A percentile compares a stretch with the other conserved stretches of the same genome.
Evolutionary conservation across 2,888 invertebrate species (phyloP).

Genomic region (Dastarcus helophoroides): DNA sequence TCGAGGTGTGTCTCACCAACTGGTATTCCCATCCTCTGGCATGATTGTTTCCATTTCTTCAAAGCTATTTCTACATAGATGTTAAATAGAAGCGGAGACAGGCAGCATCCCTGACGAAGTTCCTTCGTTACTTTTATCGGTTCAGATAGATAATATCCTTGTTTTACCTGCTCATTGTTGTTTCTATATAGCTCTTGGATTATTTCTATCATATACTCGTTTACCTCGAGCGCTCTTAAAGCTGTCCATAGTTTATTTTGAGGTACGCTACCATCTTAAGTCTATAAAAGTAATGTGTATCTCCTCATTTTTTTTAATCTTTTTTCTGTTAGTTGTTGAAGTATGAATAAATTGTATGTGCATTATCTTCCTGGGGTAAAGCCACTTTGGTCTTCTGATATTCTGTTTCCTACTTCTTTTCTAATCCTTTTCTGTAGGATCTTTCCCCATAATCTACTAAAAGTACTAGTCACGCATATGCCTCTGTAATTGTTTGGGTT

Average conservation of each 20-base stretch:
- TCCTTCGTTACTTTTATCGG: conserved; percentile 5
- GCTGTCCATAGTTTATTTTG: conserved; percentile 1
- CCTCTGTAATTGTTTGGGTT: conserved; percentile 4
- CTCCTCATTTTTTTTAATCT: conserved; percentile 2
- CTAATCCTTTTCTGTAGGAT: conserved; percentile 3
- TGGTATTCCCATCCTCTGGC: conserved; percentile 4
- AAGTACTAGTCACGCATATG: conserved; percentile 1
- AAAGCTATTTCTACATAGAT: conserved; percentile 8
- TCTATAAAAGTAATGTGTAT: conserved; percentile 2
- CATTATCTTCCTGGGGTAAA: conserved; percentile 2
- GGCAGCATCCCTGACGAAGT: conserved; percentile 5
- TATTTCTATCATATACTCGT: conserved; percentile 1
- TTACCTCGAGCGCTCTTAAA: background rate
- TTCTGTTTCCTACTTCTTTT: conserved; percentile 1
- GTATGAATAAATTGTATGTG: conserved; percentile 1
- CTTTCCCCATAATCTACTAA: conserved; percentile 3
- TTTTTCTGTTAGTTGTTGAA: conserved; percentile 6
- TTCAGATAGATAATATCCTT: conserved; percentile 2
- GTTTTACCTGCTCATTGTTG: conserved; percentile 1
- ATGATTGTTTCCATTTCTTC: background rate
- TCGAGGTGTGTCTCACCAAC: conserved; percentile 1
- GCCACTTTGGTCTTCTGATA: conserved; percentile 2
- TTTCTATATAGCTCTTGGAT: conserved; percentile 3
- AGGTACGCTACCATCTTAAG: background rate
- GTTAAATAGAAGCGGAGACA: conserved; percentile 2